Evolutionary conservation across 2,888 invertebrate genomes (phyloP).

Genomic region (Calephelis perditalis): DNA sequence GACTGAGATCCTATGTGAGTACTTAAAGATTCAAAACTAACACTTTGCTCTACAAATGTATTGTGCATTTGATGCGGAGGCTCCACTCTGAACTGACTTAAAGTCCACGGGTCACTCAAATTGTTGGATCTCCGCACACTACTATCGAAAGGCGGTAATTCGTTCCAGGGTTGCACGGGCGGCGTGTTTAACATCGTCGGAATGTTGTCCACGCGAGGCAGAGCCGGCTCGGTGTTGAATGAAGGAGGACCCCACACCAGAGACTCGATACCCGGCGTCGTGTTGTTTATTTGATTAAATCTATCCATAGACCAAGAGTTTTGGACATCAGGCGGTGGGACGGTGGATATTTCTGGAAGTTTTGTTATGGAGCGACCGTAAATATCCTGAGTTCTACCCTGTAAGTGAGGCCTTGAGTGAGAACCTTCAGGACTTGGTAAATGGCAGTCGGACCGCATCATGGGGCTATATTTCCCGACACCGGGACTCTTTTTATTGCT

Average conservation of each 20-base stretch:
- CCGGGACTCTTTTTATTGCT: slow-evolving; percentile 63
- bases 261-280: slow-evolving; percentile 51
- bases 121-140: slow-evolving; percentile 44
- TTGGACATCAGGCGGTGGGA: slow-evolving; percentile 46
- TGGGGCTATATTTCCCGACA: slow-evolving; percentile 62
- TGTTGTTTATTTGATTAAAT: slow-evolving; percentile 45
- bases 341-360: slow-evolving; percentile 46
- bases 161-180: slow-evolving; percentile 54
- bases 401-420: slow-evolving; percentile 39
- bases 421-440: slow-evolving; percentile 59
- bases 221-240: slow-evolving; percentile 38
- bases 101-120: slow-evolving; percentile 57
- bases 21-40: slow-evolving; percentile 57
- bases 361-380: slow-evolving; percentile 50
- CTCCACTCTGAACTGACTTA: slow-evolving; percentile 64
- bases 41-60: slow-evolving; percentile 59
- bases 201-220: slow-evolving; percentile 42
- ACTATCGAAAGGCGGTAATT: slow-evolving; percentile 52
- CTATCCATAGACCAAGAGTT: slow-evolving; percentile 55
- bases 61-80: slow-evolving; percentile 59
- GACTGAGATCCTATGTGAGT: slow-evolving; percentile 46
- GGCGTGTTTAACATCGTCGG: slow-evolving; percentile 54
- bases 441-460: slow-evolving; percentile 63
- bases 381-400: slow-evolving; percentile 46
- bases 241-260: slow-evolving; percentile 56